Base-by-base conservation (phyloP, 1,140 invertebrate genomes). In the Pristionchus pacificus region DNA sequence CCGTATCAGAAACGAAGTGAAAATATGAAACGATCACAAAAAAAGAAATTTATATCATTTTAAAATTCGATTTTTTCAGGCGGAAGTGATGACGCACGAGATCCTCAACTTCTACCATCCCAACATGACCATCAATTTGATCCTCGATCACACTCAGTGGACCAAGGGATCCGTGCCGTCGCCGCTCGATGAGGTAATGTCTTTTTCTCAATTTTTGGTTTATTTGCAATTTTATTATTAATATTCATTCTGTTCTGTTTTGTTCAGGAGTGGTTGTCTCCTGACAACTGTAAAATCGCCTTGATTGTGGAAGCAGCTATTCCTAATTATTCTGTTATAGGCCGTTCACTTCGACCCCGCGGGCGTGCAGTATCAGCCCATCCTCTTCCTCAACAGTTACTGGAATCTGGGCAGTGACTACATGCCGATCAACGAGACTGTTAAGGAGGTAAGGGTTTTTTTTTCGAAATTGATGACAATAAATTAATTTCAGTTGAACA, bases 391-490 rank as follows among this genome's bases (percentile, higher is more conserved):
- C 27, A 98, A 98, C 87, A 93, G 97, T 78, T 99, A 96, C 84
- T 99, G 96, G 96, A 99, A 98, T 85, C 90, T 98, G 87, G 89
- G 93, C 81, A 88, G 91, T 74, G 97, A 99, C 79, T 99, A 98
- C 87, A 89, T 90, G 74, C 93, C 94, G 0, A 64, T 75, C 33
- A 75, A 75, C 27, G 74, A 75, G 1, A 75, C 74, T 0, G 74
- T 75, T 0, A 74, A 74, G 28, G 73, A 55, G 33, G 66, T 71
- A 69, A 49, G 19, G 38, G 19, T 19, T 49, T 6, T 19, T 49
- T 49, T 19, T 49, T 6, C 38, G 6, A 49, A 19, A 49, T 19
- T 49, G 6, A 10, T 49, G 38, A 49, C 38, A 49, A 49, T 19
- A 19, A 49, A 49, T 10, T 10, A 6, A 49, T 49, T 49, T 6